Conservation (phyloP, 2,888 invertebrate species). For the Pocota personata region DNA sequence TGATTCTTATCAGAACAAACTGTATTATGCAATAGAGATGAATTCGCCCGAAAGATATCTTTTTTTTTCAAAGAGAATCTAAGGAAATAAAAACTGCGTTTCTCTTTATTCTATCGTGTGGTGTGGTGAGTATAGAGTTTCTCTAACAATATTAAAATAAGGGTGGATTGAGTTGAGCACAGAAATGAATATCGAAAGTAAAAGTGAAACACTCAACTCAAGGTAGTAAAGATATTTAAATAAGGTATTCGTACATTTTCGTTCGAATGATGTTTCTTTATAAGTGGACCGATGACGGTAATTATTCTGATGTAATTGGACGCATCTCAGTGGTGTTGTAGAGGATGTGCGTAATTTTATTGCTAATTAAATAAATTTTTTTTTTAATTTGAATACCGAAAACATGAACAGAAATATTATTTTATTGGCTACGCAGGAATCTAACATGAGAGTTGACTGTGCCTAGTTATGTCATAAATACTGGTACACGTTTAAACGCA, state of each 20-base stretch:
- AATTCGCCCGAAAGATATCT: constrained; percentile 8
- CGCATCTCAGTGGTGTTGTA: background rate
- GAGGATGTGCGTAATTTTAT: background rate
- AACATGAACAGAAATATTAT: background rate
- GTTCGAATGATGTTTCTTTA: background rate
- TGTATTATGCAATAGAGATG: constrained; percentile 14
- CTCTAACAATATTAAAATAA: background rate
- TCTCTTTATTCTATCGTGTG: background rate
- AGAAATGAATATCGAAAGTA: constrained; percentile 49
- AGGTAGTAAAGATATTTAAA: constrained; percentile 13
- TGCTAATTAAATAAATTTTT: background rate
- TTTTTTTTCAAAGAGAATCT: background rate
- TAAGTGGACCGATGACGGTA: constrained; percentile 14
- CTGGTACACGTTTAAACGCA: too few relatives aligned
- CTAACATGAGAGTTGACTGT: too few relatives aligned
- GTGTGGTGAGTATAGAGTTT: constrained; percentile 26
- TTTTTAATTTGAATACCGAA: background rate
- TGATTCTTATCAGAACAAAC: constrained; percentile 50
- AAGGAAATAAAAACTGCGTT: too few relatives aligned
- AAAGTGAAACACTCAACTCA: constrained; percentile 14
- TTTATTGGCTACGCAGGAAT: too few relatives aligned
- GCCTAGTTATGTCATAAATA: too few relatives aligned
- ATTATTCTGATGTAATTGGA: constrained; percentile 12
- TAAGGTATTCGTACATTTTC: background rate
- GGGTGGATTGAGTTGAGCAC: constrained; percentile 11